Conservation (phyloP, 2,113 vertebrate species). For the Microtus pennsylvanicus region DNA sequence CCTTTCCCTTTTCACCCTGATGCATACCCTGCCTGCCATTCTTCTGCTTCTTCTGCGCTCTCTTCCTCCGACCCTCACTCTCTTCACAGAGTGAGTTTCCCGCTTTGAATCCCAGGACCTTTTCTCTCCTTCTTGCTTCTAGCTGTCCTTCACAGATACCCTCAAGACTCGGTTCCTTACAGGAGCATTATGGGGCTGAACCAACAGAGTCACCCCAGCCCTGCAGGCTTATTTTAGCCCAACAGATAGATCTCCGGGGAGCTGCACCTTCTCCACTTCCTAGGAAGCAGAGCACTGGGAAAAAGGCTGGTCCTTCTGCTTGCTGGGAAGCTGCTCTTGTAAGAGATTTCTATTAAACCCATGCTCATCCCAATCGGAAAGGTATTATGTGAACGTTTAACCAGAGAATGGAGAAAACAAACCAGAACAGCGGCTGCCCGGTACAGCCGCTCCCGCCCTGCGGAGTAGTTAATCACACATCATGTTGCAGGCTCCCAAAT, state of each 20-base stretch:
- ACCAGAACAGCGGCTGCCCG: accelerated
- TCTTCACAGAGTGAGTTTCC: accelerated
- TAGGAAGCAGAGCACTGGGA: neutral
- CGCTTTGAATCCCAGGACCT: accelerated
- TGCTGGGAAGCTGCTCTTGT: neutral
- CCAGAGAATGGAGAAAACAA: neutral
- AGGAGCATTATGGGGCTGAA: accelerated
- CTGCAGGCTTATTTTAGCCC: neutral
- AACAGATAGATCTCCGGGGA: neutral
- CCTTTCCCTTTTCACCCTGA: too few species aligned
- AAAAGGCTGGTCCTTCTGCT: neutral
- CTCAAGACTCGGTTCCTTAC: accelerated
- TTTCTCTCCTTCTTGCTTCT: accelerated
- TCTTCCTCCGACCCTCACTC: accelerated
- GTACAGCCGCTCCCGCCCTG: neutral
- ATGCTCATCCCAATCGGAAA: neutral
- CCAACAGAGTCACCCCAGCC: neutral
- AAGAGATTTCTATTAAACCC: neutral
- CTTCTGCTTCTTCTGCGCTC: accelerated
- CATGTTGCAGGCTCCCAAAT: neutral
- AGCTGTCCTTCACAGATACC: accelerated
- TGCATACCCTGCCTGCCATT: accelerated
- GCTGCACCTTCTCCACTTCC: neutral
- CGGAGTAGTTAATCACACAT: neutral
- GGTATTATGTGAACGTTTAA: neutral